These are phyloP conservation scores for Notamacropus eugenii DNA, from an alignment of 2,797 vertebrate species.

Conservation along the genomic window DNA sequence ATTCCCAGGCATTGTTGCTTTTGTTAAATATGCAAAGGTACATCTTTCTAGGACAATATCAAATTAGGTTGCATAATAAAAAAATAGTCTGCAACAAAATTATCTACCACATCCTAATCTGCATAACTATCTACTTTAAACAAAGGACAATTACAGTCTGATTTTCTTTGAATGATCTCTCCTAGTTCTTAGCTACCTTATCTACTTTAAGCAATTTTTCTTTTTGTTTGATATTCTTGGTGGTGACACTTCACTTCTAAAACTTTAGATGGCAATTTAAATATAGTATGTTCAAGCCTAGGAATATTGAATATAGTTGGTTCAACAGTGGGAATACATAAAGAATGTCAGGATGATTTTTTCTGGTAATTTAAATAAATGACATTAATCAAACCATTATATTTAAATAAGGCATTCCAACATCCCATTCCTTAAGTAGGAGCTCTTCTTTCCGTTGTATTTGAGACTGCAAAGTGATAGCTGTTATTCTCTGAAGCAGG, in stretches of 20 bases:
- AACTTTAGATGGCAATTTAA: background rate
- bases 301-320: background rate
- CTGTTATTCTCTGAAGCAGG: background rate
- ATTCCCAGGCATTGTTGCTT: conserved; percentile 84
- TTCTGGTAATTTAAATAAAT: conserved; percentile 69
- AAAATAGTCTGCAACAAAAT: conserved; percentile 86
- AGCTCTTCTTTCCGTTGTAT: conserved; percentile 62
- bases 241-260: conserved; percentile 29
- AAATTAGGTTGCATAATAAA: conserved; percentile 87
- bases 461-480: conserved; percentile 53
- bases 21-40: conserved; percentile 90
- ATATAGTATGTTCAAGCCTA: background rate
- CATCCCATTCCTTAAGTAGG: conserved; percentile 69
- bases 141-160: background rate
- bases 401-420: conserved; percentile 67
- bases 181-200: background rate
- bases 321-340: conserved; percentile 42
- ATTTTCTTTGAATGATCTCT: conserved; percentile 13
- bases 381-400: conserved; percentile 70
- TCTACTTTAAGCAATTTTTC: accelerated
- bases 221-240: background rate
- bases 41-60: conserved; percentile 88
- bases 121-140: conserved; percentile 55
- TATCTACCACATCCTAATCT: conserved; percentile 76
- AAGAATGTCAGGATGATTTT: conserved; percentile 24